These are phyloP conservation scores for Conomelus anceps DNA, from an alignment of 2,888 invertebrate species.

Conservation along the genomic window DNA sequence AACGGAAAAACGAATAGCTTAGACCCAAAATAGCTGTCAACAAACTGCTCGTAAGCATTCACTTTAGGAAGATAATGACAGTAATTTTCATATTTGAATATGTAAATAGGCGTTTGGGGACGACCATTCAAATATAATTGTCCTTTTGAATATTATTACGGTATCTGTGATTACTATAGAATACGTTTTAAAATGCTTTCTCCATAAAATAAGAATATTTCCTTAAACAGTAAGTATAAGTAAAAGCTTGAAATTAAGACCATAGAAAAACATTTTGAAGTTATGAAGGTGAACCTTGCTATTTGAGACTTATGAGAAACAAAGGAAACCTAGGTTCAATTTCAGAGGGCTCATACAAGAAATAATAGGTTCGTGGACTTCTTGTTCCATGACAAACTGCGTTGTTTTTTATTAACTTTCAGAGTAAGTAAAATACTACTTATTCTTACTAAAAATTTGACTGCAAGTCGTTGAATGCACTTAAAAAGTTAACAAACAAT, in stretches of 20 bases:
- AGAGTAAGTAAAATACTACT: too few species aligned
- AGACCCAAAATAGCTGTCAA: neutral
- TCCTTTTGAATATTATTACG: neutral
- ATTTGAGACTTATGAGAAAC: too few species aligned
- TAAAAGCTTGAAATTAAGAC: neutral
- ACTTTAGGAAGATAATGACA: neutral
- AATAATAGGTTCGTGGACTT: too few species aligned
- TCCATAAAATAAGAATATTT: neutral
- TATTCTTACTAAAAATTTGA: too few species aligned
- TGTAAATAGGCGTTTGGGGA: neutral
- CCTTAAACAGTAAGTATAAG: neutral
- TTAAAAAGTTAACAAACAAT: too few species aligned
- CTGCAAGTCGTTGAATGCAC: too few species aligned
- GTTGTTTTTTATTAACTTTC: too few species aligned
- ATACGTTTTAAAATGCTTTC: neutral
- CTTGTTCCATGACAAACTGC: too few species aligned
- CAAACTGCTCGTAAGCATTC: neutral
- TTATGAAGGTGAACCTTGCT: too few species aligned
- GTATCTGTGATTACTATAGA: neutral
- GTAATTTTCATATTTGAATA: neutral
- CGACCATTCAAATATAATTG: neutral
- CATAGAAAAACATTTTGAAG: neutral
- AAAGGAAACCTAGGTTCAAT: too few species aligned
- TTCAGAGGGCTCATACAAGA: too few species aligned
- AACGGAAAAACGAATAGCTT: neutral